A percentile compares a stretch with the other conserved stretches of the same genome.
Evolutionary conservation across 37 sponge, comb jelly and placozoan species (phyloP).

Genomic region (Dysidea cf. avara): DNA sequence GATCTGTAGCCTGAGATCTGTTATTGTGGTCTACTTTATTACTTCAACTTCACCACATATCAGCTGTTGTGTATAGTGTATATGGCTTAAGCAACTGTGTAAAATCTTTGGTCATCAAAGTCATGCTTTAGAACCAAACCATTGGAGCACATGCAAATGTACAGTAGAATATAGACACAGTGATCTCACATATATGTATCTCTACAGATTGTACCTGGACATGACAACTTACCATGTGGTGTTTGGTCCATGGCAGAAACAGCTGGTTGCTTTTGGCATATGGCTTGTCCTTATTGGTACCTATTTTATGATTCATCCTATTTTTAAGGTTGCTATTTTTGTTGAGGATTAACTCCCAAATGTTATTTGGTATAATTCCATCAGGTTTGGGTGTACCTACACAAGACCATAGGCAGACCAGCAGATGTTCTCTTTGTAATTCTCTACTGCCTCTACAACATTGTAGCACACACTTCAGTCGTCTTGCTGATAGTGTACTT

Average conservation of each 20-base stretch:
- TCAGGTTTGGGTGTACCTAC: slow-evolving; percentile 35
- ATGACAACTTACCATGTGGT: slow-evolving; percentile 47
- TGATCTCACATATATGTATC: too few species aligned
- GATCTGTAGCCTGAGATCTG: too few species aligned
- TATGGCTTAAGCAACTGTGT: too few species aligned
- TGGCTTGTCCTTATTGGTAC: slow-evolving; percentile 57
- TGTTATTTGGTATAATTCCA: too few species aligned
- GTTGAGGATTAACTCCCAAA: background rate
- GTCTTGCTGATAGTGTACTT: slow-evolving; percentile 33
- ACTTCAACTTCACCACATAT: too few species aligned
- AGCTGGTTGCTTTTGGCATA: slow-evolving; percentile 26
- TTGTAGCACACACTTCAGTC: slow-evolving; percentile 27
- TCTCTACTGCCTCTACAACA: slow-evolving; percentile 44
- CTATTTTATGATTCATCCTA: slow-evolving; percentile 43
- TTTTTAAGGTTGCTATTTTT: slow-evolving; percentile 36
- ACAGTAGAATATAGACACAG: too few species aligned
- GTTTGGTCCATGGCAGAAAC: slow-evolving; percentile 53
- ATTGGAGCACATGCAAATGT: too few species aligned
- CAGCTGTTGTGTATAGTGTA: too few species aligned
- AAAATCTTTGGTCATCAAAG: too few species aligned
- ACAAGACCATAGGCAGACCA: background rate
- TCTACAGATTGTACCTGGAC: slow-evolving; percentile 48
- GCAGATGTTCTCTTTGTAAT: slow-evolving; percentile 31
- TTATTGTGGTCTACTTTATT: too few species aligned
- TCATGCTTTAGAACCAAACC: too few species aligned